Percentiles rank a stretch among this genome's conserved stretches.
These are phyloP conservation scores for Steinernema scapterisci DNA, from an alignment of 2,888 invertebrate genomes.

Conservation along the genomic window DNA sequence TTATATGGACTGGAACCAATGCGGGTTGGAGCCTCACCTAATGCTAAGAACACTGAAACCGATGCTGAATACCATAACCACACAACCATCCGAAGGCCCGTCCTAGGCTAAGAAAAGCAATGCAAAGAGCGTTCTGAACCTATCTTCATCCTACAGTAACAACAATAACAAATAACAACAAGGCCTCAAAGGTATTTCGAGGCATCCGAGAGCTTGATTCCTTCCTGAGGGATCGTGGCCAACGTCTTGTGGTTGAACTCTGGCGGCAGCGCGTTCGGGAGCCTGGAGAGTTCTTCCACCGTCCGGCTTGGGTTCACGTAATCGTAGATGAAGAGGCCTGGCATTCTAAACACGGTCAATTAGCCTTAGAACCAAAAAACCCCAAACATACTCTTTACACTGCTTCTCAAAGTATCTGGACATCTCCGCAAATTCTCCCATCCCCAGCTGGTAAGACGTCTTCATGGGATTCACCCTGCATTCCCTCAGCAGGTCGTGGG, in stretches of 20 bases:
- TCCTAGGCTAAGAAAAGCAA: too few species aligned
- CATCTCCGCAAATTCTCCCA: conserved; percentile 64
- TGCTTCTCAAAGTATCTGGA: conserved; percentile 61
- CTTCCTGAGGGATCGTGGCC: not conserved
- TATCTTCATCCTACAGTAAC: not conserved
- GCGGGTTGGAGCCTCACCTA: too few species aligned
- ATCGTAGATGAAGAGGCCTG: conserved; percentile 65
- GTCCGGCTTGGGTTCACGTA: conserved; percentile 49
- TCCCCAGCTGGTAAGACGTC: conserved; percentile 48
- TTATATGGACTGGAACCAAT: too few species aligned
- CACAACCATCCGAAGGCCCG: too few species aligned
- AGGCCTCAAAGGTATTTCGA: not conserved
- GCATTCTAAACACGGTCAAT: conserved; percentile 48
- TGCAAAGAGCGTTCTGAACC: too few species aligned
- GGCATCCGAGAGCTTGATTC: not conserved
- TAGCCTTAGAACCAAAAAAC: not conserved
- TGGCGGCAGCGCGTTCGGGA: conserved; percentile 47
- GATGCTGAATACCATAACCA: too few species aligned
- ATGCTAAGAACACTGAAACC: too few species aligned
- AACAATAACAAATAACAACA: not conserved
- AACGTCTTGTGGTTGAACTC: not conserved
- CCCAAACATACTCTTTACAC: conserved; percentile 51
- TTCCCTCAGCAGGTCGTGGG: conserved; percentile 54
- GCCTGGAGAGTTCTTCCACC: conserved; percentile 49
- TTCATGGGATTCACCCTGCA: conserved; percentile 47